Evolutionary conservation across 2,888 invertebrate genomes (phyloP), one percentile per base, ranked within the genome.

Genomic region (Synergus japonicus): DNA sequence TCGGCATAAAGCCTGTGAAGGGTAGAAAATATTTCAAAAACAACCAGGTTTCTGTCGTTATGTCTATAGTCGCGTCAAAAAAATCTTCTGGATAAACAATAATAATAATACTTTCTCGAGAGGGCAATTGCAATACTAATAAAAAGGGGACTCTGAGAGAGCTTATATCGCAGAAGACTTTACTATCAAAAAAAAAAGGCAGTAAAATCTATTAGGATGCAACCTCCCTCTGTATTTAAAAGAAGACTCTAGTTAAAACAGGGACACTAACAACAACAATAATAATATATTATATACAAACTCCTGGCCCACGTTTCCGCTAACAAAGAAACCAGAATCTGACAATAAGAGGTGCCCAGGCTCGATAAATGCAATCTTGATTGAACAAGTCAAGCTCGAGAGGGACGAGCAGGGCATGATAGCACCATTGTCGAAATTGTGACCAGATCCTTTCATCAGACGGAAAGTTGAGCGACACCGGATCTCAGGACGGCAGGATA

Each of bases 401-500:
- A 60, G 12, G 9, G 54, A 63, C 41, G 76, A 76, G 63, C 63
- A 63, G 29, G 63, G 44, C 22, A 29, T 76, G 15, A 60, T 76
- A 63, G 76, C 76, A 64, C 76, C 60, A 63, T 76, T 60, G 63
- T 76, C 22, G 43, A 63, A 76, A 76, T 76, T 76, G 46, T 15
- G 44, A 77, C 69, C 49, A 37, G 49, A 41, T 73, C 29, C 54
- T 58, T 73, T 41, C 37, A 18, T 54, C 41, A 54, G 37, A 37
- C 73, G 73, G 73, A 73, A 58, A 73, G 54, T 41, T 73, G 41
- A 54, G 73, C 73, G 54, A 64, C 69, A 79, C 82, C 83, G 65
- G 69, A 82, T 87, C 87, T 91, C 91, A 92, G 86, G 91, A 92
- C 76, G 92, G 92, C 83, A 92, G 76, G 37, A 90, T 89, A 60